A percentile compares a stretch with the other conserved stretches of the same genome.
These are phyloP conservation scores for Carduelis carduelis DNA, from an alignment of 2,797 vertebrate species.

Conservation along the genomic window DNA sequence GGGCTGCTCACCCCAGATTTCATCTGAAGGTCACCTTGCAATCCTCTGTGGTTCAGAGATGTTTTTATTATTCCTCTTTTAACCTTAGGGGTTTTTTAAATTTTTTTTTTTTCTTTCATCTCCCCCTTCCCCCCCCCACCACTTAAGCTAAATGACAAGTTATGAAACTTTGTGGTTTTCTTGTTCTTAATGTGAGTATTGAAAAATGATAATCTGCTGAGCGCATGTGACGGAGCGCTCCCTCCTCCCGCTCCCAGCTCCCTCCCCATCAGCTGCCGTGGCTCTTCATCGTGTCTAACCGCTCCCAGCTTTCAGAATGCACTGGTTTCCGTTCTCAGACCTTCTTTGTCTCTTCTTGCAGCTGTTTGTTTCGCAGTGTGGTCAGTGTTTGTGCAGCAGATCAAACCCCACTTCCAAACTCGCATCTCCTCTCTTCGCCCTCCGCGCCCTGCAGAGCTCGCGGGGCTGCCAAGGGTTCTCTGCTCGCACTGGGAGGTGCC, in stretches of 20 bases:
- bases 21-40: slow-evolving; percentile 36
- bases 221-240: not conserved
- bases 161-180: slow-evolving; percentile 24
- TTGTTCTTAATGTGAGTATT: slow-evolving; percentile 7
- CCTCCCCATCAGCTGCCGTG: slow-evolving; percentile 22
- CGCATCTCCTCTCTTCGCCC: not conserved
- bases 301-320: not conserved
- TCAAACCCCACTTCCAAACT: not conserved
- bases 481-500: not conserved
- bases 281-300: not conserved
- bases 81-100: not conserved
- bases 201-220: not conserved
- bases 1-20: not conserved
- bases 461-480: not conserved
- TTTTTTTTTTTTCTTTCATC: not conserved
- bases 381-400: not conserved
- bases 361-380: slow-evolving; percentile 14
- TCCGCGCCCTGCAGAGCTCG: not conserved
- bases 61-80: not conserved
- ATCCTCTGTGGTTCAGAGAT: not conserved
- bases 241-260: not conserved
- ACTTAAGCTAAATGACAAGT: not conserved
- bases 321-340: slow-evolving; percentile 61
- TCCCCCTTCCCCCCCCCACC: rapidly evolving
- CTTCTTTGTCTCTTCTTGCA: slow-evolving; percentile 11